Evolutionary conservation across 2,797 vertebrate genomes (phyloP).

Genomic region (Syngnathus rostellatus): DNA sequence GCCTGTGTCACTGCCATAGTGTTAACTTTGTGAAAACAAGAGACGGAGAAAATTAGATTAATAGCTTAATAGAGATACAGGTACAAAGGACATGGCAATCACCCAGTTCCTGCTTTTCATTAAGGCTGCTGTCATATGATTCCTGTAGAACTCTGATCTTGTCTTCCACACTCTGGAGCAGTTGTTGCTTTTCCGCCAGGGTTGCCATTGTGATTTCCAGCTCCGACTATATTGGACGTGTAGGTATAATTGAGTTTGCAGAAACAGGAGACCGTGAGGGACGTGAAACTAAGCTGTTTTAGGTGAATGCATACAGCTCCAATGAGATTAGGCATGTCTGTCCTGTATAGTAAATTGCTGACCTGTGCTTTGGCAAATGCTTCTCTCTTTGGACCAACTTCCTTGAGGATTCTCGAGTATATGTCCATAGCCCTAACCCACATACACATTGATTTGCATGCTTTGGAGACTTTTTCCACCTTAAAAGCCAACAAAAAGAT

Average conservation of each 20-base stretch:
- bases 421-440: conserved; percentile 81
- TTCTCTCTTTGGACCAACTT: conserved; percentile 75
- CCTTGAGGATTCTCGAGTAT: conserved; percentile 75
- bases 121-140: conserved; percentile 70
- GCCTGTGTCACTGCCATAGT: conserved; percentile 74
- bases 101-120: conserved; percentile 77
- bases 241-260: background rate
- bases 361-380: conserved; percentile 74
- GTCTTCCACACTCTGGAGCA: conserved; percentile 72
- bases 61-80: background rate
- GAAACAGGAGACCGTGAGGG: background rate
- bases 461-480: conserved; percentile 79
- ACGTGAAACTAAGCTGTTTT: background rate
- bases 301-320: background rate
- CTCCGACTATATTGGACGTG: conserved; percentile 61
- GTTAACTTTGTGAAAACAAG: conserved; percentile 50
- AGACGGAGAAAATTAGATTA: background rate
- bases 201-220: conserved; percentile 74
- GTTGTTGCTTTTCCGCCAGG: conserved; percentile 73
- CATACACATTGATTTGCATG: conserved; percentile 83
- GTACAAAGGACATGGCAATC: conserved; percentile 12
- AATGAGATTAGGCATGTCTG: background rate
- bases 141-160: conserved; percentile 74
- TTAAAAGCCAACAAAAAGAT: conserved; percentile 12
- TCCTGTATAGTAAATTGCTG: background rate